Percentiles rank a stretch among this genome's conserved stretches.
Conservation (phyloP, 2,888 invertebrate genomes). For the Salticus scenicus region DNA sequence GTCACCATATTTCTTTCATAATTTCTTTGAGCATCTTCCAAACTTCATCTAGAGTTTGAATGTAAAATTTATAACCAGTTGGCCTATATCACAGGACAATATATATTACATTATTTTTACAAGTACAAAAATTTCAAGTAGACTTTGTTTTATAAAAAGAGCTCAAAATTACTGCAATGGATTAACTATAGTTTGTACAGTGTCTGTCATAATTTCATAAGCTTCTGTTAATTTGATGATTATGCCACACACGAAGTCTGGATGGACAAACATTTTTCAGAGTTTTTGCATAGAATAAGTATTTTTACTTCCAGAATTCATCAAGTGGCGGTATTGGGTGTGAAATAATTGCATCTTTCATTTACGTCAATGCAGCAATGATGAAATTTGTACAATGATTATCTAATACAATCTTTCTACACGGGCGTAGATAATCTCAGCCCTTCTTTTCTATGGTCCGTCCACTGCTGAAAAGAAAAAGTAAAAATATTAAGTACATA, state of each 20-base stretch:
- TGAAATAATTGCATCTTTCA: neutral
- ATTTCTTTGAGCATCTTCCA: neutral
- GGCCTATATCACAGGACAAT: constrained; percentile 1
- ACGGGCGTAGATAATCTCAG: constrained; percentile 62
- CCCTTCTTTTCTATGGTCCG: constrained; percentile 65
- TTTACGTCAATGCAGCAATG: neutral
- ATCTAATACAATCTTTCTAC: constrained; percentile 8
- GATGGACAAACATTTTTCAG: neutral
- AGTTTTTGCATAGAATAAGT: neutral
- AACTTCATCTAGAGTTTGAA: neutral
- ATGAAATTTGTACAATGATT: neutral
- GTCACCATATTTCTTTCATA: neutral
- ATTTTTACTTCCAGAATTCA: too few relatives aligned
- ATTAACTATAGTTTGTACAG: neutral
- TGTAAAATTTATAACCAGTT: neutral
- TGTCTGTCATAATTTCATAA: neutral
- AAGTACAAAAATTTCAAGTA: neutral
- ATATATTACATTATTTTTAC: neutral
- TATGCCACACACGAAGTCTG: neutral
- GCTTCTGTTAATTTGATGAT: neutral
- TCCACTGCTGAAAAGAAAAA: constrained; percentile 48
- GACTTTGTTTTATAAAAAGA: neutral
- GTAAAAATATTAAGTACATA: constrained; percentile 10
- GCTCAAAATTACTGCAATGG: neutral
- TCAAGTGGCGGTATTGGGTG: too few relatives aligned